Base-by-base conservation (phyloP, 92 coral and sea anemone genomes). In the Plumapathes pennacea region DNA sequence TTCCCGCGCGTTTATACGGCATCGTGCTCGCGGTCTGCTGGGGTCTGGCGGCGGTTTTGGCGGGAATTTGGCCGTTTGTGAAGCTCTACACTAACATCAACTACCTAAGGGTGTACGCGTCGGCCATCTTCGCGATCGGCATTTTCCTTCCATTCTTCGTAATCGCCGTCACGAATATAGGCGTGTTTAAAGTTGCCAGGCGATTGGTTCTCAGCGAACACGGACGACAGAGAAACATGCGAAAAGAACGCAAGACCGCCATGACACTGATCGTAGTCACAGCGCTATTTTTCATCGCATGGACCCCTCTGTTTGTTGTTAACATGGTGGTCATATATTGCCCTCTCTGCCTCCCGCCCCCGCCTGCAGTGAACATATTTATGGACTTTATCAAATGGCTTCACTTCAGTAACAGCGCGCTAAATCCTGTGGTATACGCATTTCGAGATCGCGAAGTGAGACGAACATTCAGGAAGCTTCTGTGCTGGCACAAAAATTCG, bases 321-420 rank as follows among this genome's bases (percentile, higher is more conserved):
- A 79, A 73, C 45, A 76, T 80, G 76, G 20, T 88, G 32, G 68
- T 40, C 21, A 19, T 85, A 12, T 64, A 48, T 48, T 80, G 81
- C 22, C 28, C 64, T 0, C 20, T 39, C 8, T 70, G 82, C 25
- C 59, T 67, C 4, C 82, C 85, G 3, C 45, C 57, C 33, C 38
- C 72, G 39, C 27, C 37, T 20, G 43, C 39, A 17, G 80, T 50
- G 11, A 39, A 57, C 15, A 38, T 38, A 3, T 6, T 53, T n/a
- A 37, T 81, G 38, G 88, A 74, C 13, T 68, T 92, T 38, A 74
- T 84, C 7, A 92, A 92, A 40, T 92, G 94, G 96, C 57, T 89
- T 62, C 98, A 92, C 20, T 92, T 76, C 37, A 70, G 84, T 33
- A 92, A 92, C 82, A 92, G 98, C 22, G 90, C 90, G 0, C 70